Base-by-base conservation (phyloP, 2,113 vertebrate genomes). In the Anoplopoma fimbria region DNA sequence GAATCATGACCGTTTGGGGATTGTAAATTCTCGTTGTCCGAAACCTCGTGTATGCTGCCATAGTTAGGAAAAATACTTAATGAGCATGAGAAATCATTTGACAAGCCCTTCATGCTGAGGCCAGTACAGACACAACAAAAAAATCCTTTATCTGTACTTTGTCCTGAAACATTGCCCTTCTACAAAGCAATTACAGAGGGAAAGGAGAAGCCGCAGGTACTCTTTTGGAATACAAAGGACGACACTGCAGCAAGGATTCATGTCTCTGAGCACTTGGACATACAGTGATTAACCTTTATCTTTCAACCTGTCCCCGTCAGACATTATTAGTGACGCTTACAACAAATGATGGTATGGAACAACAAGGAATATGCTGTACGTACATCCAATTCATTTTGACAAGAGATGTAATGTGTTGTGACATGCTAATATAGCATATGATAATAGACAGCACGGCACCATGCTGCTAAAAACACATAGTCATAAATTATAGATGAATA, bases 281-380 rank as follows among this genome's bases (percentile, higher is more conserved):
- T 55, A 34, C 31, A 89, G 75, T 89, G 89, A 94, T 94, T 94
- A 93, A 93, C 91, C 92, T 93, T 93, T 90, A 92, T 87, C 88
- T 81, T 81, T 73, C 71, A 87, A 82, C 73, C 73, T 84, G 80
- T 86, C 81, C 82, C 85, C 81, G 86, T 90, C 89, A 89, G 88
- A 89, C 84, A 89, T 88, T 87, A 92, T 92, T 92, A 91, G 63
- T 29, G 62, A 90, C 62, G 31, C 51, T 75, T 60, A 55, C 63
- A 45, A 45, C 29, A 60, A 64, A 70, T 29, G 71, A 79, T 85
- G 71, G 77, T 77, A 82, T 55, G 53, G 78, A 88, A 77, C 68
- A 85, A 83, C 25, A 8, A 64, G 40, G 62, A 82, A 53, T 78
- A 78, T n/a, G 60, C 76, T 25, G 79, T 67, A 83, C 68, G 36